Conservation (phyloP, 2,113 vertebrate species). For the Cervus canadensis region DNA sequence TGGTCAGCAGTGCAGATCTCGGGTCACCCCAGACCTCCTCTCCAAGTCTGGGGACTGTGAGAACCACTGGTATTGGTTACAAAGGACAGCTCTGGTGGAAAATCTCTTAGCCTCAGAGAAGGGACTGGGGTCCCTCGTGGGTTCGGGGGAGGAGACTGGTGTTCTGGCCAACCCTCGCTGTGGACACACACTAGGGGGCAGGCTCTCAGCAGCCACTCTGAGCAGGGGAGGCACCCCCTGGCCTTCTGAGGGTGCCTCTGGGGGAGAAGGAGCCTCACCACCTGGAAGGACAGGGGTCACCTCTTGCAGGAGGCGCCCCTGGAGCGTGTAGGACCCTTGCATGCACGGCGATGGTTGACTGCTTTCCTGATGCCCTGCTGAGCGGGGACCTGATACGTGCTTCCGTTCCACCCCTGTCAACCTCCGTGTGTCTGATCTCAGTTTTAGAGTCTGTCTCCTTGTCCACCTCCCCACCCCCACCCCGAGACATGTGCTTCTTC, state of each 20-base stretch:
- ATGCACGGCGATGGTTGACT: rapidly evolving
- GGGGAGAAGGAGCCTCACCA: neutral
- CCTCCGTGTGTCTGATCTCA: rapidly evolving
- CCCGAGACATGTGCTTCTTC: rapidly evolving
- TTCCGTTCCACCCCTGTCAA: rapidly evolving
- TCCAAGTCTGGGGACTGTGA: neutral
- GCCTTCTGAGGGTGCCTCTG: neutral
- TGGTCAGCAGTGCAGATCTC: neutral
- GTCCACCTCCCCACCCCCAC: neutral
- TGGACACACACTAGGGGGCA: neutral
- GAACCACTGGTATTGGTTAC: rapidly evolving
- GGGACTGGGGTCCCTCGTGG: neutral
- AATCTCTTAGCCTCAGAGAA: neutral
- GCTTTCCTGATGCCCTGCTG: rapidly evolving
- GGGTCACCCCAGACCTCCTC: neutral
- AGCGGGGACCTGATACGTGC: rapidly evolving
- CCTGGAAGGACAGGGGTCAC: neutral
- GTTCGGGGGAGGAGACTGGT: rapidly evolving
- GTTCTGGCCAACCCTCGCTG: neutral
- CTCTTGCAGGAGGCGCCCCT: rapidly evolving
- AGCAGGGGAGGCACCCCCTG: neutral
- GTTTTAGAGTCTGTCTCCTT: neutral
- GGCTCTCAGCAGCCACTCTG: neutral
- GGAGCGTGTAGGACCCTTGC: rapidly evolving
- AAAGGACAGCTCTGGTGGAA: neutral